Evolutionary conservation across 2,797 vertebrate genomes (phyloP).

Genomic region (Silurus lanzhouensis): DNA sequence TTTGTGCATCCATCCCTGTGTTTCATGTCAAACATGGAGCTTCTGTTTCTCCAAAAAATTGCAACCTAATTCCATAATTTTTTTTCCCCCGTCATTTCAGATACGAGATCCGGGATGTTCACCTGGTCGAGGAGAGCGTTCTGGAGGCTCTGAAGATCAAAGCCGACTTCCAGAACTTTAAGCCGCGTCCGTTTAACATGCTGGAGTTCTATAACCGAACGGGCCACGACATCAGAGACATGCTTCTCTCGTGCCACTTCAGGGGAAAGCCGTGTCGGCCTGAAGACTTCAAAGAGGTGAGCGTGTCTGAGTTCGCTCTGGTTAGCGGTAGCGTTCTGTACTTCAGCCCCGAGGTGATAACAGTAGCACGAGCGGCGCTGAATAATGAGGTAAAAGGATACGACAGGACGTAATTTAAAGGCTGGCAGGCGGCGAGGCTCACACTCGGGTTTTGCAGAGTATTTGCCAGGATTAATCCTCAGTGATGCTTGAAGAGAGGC

Average conservation of each 20-base stretch:
- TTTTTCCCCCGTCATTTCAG: constrained; percentile 64
- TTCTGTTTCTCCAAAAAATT: neutral
- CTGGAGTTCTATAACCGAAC: constrained; percentile 93
- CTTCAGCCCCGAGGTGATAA: constrained; percentile 12
- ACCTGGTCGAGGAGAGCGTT: constrained; percentile 92
- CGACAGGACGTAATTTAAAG: constrained; percentile 36
- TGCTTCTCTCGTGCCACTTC: constrained; percentile 94
- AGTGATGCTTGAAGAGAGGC: constrained; percentile 10
- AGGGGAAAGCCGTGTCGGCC: constrained; percentile 86
- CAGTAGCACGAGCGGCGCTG: constrained; percentile 10
- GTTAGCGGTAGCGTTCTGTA: neutral
- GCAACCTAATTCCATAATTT: neutral
- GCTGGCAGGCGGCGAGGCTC: neutral
- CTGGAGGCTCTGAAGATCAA: constrained; percentile 93
- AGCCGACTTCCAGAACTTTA: constrained; percentile 95
- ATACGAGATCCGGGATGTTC: constrained; percentile 93
- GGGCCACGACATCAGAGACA: constrained; percentile 92
- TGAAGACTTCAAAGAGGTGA: constrained; percentile 96
- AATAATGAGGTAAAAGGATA: constrained; percentile 27
- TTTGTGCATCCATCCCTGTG: neutral
- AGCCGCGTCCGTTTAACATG: constrained; percentile 98
- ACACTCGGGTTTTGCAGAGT: constrained; percentile 1
- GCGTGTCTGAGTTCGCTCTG: constrained; percentile 54
- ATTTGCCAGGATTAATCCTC: constrained; percentile 21
- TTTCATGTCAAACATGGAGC: neutral